Percentiles rank a stretch among this genome's conserved stretches.
These are phyloP conservation scores for Alouatta palliata DNA, from an alignment of 2,113 vertebrate genomes.

Conservation along the genomic window DNA sequence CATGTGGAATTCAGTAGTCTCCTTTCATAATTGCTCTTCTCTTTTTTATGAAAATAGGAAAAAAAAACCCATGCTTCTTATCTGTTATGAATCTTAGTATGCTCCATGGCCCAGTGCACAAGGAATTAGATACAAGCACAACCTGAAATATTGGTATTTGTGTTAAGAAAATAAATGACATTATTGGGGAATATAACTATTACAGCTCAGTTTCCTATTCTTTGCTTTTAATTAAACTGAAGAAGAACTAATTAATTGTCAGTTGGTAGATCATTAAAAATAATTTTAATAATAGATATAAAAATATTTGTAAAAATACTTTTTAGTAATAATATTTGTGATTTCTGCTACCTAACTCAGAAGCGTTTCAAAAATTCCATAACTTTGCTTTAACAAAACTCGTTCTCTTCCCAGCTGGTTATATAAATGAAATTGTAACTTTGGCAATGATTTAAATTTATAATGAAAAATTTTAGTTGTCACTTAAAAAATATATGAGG, in stretches of 20 bases:
- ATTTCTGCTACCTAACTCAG: constrained; percentile 25
- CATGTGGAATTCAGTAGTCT: background rate
- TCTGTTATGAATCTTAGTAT: background rate
- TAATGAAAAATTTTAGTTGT: constrained; percentile 25
- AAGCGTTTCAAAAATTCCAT: background rate
- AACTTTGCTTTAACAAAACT: constrained; percentile 33
- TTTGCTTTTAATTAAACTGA: constrained; percentile 23
- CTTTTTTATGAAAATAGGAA: background rate
- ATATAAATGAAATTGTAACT: constrained; percentile 22
- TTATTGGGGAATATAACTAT: background rate
- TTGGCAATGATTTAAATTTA: constrained; percentile 48
- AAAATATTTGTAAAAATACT: constrained; percentile 37
- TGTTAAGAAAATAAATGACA: constrained; percentile 23
- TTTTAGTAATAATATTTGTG: background rate
- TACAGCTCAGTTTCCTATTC: background rate
- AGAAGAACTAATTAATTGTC: background rate
- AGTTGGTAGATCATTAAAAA: background rate
- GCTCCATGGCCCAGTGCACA: background rate
- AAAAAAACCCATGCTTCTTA: background rate
- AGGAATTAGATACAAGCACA: constrained; percentile 10
- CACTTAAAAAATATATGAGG: constrained; percentile 21
- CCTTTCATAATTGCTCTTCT: background rate
- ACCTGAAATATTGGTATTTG: background rate
- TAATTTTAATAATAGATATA: background rate
- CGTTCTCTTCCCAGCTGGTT: background rate